Conservation (phyloP, 2,888 invertebrate genomes). For the Cantharis lateralis region DNA sequence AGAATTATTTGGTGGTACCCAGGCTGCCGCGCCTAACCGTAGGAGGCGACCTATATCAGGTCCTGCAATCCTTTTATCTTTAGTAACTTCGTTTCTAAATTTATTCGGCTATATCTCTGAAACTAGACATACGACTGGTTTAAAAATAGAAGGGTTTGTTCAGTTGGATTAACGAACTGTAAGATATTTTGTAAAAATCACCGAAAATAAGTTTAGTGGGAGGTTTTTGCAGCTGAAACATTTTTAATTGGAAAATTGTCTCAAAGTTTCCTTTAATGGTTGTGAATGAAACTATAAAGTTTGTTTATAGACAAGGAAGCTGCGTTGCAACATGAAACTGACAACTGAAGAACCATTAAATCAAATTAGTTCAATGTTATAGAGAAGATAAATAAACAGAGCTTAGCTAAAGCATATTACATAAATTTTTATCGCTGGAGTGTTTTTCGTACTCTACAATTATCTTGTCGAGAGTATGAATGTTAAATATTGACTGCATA, state of each 20-base stretch:
- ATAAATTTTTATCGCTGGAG: neutral
- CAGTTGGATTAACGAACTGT: too few relatives aligned
- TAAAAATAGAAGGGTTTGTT: too few relatives aligned
- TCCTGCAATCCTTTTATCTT: too few relatives aligned
- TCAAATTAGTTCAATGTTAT: neutral
- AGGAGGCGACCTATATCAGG: too few relatives aligned
- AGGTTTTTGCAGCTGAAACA: neutral
- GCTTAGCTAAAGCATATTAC: neutral
- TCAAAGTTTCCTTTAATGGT: neutral
- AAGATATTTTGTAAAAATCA: too few relatives aligned
- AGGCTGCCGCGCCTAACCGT: too few relatives aligned
- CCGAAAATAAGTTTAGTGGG: neutral
- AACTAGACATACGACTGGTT: too few relatives aligned
- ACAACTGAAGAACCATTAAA: neutral
- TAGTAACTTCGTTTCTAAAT: too few relatives aligned
- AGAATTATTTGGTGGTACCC: too few relatives aligned
- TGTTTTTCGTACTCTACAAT: neutral
- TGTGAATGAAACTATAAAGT: neutral
- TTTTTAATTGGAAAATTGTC: neutral
- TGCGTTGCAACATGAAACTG: neutral
- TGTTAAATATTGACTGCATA: neutral
- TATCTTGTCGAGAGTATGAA: neutral
- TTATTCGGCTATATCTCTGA: too few relatives aligned
- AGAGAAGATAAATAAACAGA: neutral
- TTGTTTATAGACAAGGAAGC: neutral